Base-by-base conservation (phyloP, 2,113 vertebrate species). In the Excalfactoria chinensis region DNA sequence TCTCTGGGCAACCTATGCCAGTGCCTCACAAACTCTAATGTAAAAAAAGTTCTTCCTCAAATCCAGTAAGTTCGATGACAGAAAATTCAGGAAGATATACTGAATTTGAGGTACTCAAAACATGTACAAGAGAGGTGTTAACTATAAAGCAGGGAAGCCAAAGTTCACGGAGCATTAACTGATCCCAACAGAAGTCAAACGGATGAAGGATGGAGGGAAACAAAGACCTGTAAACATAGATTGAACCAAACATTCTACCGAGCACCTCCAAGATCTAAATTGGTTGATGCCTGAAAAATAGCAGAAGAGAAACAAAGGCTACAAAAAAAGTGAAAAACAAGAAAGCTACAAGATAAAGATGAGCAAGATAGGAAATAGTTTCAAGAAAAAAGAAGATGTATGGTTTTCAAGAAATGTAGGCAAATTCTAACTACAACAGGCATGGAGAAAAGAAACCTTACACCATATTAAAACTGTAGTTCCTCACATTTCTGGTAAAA, bases 371-470 rank as follows among this genome's bases (percentile, higher is more conserved):
- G 62, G 13, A 56, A 76, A 84, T 13, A 41, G 5, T 18, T 62
- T 21, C 0, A 0, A 37, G 1, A 77, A 69, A 69, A 85, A 16
- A 43, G 14, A 53, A 55, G 0, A 55, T 18, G 37, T 6, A 25
- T 66, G 35, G 46, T 40, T 70, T 58, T n/a, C 21, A 73, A 56
- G 2, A 84, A 49, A 32, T 21, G 14, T 30, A 4, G 74, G 13
- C 5, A 76, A 68, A 70, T 80, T 74, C 43, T 81, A 60, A 7
- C 32, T 43, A 56, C 0, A 0, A 4, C 11, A 86, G 30, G 19
- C 30, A n/a, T 34, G 7, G 5, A 40, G 4, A 8, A 55, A 72
- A 34, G 64, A 13, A 46, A 22, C 46, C 15, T 46, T 22, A 73
- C 1, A 32, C 3, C 10, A 28, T 11, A 11, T 56, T 46, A 87